Evolutionary conservation across 2,888 invertebrate species (phyloP).

Genomic region (Lypha dubia): DNA sequence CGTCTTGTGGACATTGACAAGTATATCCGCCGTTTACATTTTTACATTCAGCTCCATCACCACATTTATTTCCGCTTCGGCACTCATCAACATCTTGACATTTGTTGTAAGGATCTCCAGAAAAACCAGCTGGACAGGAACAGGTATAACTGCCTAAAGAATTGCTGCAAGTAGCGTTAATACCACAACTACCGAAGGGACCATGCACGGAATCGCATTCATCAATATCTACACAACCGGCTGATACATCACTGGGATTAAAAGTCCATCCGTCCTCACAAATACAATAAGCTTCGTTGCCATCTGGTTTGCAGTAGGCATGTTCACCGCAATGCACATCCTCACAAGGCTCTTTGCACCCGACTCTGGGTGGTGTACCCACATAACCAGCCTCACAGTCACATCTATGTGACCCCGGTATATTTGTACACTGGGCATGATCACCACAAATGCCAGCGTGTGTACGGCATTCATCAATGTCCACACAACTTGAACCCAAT

Average conservation of each 20-base stretch:
- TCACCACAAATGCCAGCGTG: slow-evolving; percentile 88
- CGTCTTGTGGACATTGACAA: slow-evolving; percentile 92
- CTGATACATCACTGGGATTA: slow-evolving; percentile 93
- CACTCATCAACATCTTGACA: slow-evolving; percentile 95
- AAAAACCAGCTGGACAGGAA: slow-evolving; percentile 92
- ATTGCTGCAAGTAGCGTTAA: slow-evolving; percentile 92
- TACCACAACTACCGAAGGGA: slow-evolving; percentile 92
- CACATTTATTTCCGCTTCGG: slow-evolving; percentile 88
- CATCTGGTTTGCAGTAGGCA: slow-evolving; percentile 94
- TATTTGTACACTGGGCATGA: slow-evolving; percentile 90
- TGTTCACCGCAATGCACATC: slow-evolving; percentile 95
- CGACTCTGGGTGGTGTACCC: slow-evolving; percentile 91
- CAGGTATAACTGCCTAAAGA: slow-evolving; percentile 91
- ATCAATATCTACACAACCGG: slow-evolving; percentile 95
- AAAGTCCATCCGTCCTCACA: slow-evolving; percentile 97
- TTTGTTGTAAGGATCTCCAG: slow-evolving; percentile 92
- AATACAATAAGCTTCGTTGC: slow-evolving; percentile 94
- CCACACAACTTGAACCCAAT: slow-evolving; percentile 90
- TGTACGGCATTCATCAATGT: slow-evolving; percentile 90
- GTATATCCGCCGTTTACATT: slow-evolving; percentile 90
- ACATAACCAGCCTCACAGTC: slow-evolving; percentile 92
- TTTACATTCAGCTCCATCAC: slow-evolving; percentile 90
- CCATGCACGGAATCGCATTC: slow-evolving; percentile 93
- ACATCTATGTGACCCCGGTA: slow-evolving; percentile 91
- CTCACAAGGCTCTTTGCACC: slow-evolving; percentile 95